Conservation (phyloP, 2,888 invertebrate genomes). For the Drosophila prostipennis region DNA sequence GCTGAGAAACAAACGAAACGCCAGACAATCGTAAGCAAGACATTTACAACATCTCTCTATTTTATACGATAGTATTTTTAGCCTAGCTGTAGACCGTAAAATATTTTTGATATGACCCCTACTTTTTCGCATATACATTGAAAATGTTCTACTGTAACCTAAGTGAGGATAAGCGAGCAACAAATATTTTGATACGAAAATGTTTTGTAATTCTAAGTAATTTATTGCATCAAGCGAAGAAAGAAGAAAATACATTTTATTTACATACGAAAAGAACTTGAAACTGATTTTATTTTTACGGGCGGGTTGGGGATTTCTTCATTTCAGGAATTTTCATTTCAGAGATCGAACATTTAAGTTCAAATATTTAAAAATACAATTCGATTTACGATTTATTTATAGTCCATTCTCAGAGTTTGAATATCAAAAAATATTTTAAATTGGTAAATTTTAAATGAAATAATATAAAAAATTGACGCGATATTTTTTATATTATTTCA, state of each 20-base stretch:
- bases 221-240: constrained; percentile 69
- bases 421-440: too few species aligned
- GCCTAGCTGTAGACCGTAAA: constrained; percentile 51
- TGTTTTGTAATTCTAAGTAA: constrained; percentile 82
- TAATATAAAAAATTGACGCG: too few species aligned
- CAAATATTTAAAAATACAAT: too few species aligned
- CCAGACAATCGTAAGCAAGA: constrained; percentile 54
- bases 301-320: neutral
- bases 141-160: constrained; percentile 60
- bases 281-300: constrained; percentile 11
- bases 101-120: constrained; percentile 67
- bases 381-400: too few species aligned
- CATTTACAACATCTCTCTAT: constrained; percentile 48
- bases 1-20: constrained; percentile 33
- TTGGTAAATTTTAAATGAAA: too few species aligned
- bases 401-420: too few species aligned
- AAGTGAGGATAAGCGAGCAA: constrained; percentile 16
- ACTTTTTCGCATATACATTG: constrained; percentile 63
- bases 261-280: constrained; percentile 44
- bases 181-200: constrained; percentile 74
- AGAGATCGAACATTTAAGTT: too few species aligned
- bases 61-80: constrained; percentile 62
- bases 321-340: neutral
- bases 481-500: too few species aligned
- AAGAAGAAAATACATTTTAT: constrained; percentile 59